Conservation (phyloP, 2,113 vertebrate species). For the Phrynocephalus versicolor region DNA sequence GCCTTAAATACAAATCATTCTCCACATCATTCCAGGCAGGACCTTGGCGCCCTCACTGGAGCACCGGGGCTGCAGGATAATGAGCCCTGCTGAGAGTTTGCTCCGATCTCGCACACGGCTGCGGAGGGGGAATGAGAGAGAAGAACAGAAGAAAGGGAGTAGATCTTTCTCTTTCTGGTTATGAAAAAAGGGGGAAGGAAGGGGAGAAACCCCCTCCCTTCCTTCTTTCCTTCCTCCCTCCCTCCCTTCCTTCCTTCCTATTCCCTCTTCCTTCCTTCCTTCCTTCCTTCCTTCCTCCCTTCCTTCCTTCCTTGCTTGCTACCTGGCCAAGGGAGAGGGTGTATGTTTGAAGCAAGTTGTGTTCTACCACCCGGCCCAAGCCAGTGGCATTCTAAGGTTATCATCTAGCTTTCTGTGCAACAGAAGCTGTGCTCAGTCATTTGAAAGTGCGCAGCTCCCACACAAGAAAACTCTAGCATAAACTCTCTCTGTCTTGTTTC, state of each 20-base stretch:
- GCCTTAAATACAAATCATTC: constrained; percentile 74
- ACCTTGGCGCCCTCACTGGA: constrained; percentile 65
- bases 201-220: background rate
- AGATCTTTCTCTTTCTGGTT: background rate
- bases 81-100: constrained; percentile 76
- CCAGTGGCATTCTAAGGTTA: too few relatives aligned
- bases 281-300: background rate
- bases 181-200: accelerated
- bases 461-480: too few relatives aligned
- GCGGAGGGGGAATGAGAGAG: constrained; percentile 8
- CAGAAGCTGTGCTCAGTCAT: too few relatives aligned
- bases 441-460: too few relatives aligned
- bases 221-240: background rate
- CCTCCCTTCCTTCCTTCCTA: too few relatives aligned
- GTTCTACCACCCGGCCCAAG: too few relatives aligned
- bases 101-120: constrained; percentile 56
- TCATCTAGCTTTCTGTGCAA: too few relatives aligned
- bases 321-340: background rate
- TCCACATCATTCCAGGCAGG: constrained; percentile 66
- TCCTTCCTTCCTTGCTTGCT: background rate
- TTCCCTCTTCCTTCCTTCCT: too few relatives aligned
- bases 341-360: background rate
- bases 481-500: too few relatives aligned
- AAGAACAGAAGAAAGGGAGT: background rate
- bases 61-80: constrained; percentile 58